phyloP scores from a whole-genome alignment of 2,113 vertebrate genomes.

The Lophochroa leadbeateri region DNA sequence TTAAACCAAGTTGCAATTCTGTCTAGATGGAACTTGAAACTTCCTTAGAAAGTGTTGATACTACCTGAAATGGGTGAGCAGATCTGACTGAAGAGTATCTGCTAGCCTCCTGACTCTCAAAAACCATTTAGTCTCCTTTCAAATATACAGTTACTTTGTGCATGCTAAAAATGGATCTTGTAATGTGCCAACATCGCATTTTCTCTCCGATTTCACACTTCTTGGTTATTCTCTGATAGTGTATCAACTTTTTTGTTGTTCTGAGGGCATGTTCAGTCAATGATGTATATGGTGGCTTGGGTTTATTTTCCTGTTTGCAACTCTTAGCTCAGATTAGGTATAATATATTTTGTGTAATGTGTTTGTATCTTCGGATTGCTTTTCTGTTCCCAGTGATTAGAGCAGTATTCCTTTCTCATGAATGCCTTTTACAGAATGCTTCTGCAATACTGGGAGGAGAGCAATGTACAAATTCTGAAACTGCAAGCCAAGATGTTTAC shows the following conservation, averaged over 20 bases:
- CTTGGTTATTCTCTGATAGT: neutral
- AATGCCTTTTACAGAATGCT: constrained; percentile 86
- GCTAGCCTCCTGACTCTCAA: neutral
- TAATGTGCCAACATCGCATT: neutral
- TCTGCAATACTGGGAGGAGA: constrained; percentile 88
- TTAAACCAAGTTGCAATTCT: neutral
- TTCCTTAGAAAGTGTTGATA: neutral
- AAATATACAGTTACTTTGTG: neutral
- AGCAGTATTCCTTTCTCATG: constrained; percentile 67
- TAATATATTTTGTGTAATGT: neutral
- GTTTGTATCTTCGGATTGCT: neutral
- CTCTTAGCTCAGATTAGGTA: neutral
- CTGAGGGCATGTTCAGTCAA: neutral
- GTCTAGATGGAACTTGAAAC: neutral
- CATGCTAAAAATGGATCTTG: neutral
- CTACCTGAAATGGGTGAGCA: neutral
- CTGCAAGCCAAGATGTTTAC: constrained; percentile 93
- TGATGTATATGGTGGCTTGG: neutral
- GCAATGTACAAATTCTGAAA: constrained; percentile 90
- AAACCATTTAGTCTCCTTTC: neutral
- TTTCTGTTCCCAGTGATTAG: constrained; percentile 36
- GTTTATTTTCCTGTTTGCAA: neutral
- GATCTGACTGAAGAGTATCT: neutral
- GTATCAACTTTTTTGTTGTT: neutral
- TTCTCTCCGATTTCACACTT: neutral